Base-by-base conservation (phyloP, 1,140 invertebrate genomes). In the Battus philenor region DNA sequence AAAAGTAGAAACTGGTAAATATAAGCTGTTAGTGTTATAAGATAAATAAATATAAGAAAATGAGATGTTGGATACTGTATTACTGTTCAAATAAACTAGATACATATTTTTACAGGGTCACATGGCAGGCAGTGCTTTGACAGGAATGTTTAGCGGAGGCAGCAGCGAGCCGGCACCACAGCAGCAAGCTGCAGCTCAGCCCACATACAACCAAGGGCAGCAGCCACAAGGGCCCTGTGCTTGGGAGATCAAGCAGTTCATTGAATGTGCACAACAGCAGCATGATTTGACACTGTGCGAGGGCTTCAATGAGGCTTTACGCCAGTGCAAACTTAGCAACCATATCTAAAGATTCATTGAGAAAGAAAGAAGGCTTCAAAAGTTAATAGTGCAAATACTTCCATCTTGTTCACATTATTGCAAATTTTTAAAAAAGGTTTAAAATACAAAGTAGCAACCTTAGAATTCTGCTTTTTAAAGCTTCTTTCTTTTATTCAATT, bases 301-400 rank as follows among this genome's bases (percentile, higher is more conserved):
- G 63, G 96, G 95, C 30, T 98, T 98, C 81, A 97, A 97, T 76
- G 95, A 97, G 83, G 95, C 94, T 44, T 87, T 98, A 49, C 92
- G 95, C 59, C 94, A 97, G 75, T 98, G 96, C 92, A 95, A 95
- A 88, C 55, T 88, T 34, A 72, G 75, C 59, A 85, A 87, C 59
- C 82, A 77, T 34, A 55, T 86, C 16, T 84, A 86, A 77, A 59
- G 44, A 17, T 9, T 33, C 30, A 34, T 7, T n/a, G n/a, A n/a
- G n/a, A n/a, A n/a, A n/a, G n/a, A n/a, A n/a, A n/a, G n/a, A n/a
- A n/a, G n/a, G n/a, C n/a, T n/a, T n/a, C n/a, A n/a, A n/a, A n/a
- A n/a, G n/a, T n/a, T n/a, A n/a, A n/a, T n/a, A n/a, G n/a, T n/a
- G n/a, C n/a, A n/a, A n/a, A n/a, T n/a, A n/a, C n/a, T n/a, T n/a